phyloP scores from a whole-genome alignment of 2,797 vertebrate species.

The Galagoides demidoff region DNA sequence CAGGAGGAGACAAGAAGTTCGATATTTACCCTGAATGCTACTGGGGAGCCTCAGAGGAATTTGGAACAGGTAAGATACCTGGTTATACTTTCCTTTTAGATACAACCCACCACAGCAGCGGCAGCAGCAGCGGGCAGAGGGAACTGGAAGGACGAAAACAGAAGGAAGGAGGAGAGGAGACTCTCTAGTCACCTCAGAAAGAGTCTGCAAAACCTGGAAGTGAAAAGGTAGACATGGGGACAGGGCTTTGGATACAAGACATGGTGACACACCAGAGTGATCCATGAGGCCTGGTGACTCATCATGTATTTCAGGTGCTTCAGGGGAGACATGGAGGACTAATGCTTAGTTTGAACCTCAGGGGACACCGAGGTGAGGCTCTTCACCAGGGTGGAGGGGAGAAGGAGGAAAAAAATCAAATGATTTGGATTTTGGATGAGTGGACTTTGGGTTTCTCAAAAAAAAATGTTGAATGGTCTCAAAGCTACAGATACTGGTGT shows the following conservation, averaged over 20 bases:
- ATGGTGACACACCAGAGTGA: rapidly evolving
- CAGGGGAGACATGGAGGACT: background rate
- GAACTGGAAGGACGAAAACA: background rate
- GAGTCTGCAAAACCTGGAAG: background rate
- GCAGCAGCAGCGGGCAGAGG: background rate
- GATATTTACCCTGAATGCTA: background rate
- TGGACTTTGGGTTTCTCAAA: background rate
- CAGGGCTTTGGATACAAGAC: background rate
- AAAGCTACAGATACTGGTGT: too few species aligned
- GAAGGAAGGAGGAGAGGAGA: background rate
- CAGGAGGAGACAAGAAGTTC: background rate
- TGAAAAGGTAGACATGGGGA: background rate
- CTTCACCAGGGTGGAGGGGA: background rate
- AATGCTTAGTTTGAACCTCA: background rate
- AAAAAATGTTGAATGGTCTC: slow-evolving; percentile 17
- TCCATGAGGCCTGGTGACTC: too few species aligned
- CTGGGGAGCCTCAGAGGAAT: background rate
- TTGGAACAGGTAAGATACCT: background rate
- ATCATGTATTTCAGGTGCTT: too few species aligned
- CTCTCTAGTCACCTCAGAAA: background rate
- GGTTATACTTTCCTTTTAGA: background rate
- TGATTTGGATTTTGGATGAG: background rate
- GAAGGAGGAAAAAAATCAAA: background rate
- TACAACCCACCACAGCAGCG: background rate
- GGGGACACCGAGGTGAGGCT: rapidly evolving